Conservation (phyloP, 2,888 invertebrate species). For the Spodoptera exigua region DNA sequence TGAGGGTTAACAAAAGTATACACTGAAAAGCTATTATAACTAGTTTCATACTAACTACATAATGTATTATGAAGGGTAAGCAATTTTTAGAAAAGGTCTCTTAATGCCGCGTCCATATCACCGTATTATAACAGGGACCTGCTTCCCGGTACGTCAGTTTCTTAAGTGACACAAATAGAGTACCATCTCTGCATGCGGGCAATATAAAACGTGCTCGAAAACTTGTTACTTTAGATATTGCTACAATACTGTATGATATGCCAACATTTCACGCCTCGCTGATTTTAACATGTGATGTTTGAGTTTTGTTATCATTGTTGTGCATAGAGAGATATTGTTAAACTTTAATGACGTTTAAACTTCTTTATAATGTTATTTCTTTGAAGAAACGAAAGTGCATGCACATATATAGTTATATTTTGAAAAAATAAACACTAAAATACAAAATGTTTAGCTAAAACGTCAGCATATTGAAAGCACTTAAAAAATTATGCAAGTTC, state of each 20-base stretch:
- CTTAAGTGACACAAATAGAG: slow-evolving; percentile 86
- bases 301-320: slow-evolving; percentile 13
- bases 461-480: slow-evolving; percentile 6
- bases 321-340: neutral
- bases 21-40: too few species aligned
- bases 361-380: too few species aligned
- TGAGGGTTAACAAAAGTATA: too few species aligned
- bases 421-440: too few species aligned
- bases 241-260: slow-evolving; percentile 58
- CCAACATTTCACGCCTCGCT: slow-evolving; percentile 51
- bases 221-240: slow-evolving; percentile 75
- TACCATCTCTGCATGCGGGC: slow-evolving; percentile 79
- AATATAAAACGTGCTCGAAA: slow-evolving; percentile 86
- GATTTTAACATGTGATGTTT: slow-evolving; percentile 22
- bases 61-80: too few species aligned
- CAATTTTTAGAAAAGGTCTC: too few species aligned
- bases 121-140: slow-evolving; percentile 14
- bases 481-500: slow-evolving; percentile 16
- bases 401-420: too few species aligned
- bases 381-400: too few species aligned
- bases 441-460: neutral
- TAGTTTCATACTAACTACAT: too few species aligned
- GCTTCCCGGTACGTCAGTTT: slow-evolving; percentile 59
- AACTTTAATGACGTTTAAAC: too few species aligned
- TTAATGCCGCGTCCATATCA: slow-evolving; percentile 38